Evolutionary conservation across 1,140 invertebrate species (phyloP).

Genomic region (Meloidogyne hapla): DNA sequence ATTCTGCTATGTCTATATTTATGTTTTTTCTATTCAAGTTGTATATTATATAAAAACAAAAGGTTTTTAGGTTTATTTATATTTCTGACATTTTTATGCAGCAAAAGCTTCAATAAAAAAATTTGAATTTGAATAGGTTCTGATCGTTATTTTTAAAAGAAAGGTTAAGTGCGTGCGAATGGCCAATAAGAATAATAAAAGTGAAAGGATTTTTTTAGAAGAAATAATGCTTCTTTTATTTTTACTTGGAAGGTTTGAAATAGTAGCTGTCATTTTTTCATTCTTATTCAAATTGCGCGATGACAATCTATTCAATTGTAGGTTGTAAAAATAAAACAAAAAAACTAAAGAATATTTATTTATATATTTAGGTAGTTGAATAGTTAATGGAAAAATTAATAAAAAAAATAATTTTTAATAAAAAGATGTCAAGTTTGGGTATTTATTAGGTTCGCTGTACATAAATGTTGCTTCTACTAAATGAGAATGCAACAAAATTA

Average conservation of each 20-base stretch:
- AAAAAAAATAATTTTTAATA: no score
- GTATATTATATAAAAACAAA: not conserved
- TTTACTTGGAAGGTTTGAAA: not conserved
- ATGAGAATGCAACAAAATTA: not conserved
- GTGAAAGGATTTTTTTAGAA: not conserved
- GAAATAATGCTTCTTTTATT: not conserved
- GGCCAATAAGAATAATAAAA: not conserved
- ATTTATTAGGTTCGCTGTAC: no score
- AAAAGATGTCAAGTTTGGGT: no score
- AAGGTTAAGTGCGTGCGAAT: not conserved
- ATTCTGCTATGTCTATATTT: not conserved
- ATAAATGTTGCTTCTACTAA: not conserved
- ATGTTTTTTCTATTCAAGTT: not conserved
- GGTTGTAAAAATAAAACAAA: not conserved
- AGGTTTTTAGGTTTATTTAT: not conserved
- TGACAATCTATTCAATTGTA: not conserved
- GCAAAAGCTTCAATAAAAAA: not conserved
- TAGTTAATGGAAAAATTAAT: no score
- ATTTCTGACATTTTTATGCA: not conserved
- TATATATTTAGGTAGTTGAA: not conserved
- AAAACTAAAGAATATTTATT: not conserved
- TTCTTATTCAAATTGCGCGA: constrained; percentile 3
- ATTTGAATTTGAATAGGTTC: constrained; percentile 1
- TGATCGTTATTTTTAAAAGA: constrained; percentile 1
- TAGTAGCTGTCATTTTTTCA: not conserved